phyloP scores from a whole-genome alignment of 1,140 invertebrate species.

The Cydia pomonella region DNA sequence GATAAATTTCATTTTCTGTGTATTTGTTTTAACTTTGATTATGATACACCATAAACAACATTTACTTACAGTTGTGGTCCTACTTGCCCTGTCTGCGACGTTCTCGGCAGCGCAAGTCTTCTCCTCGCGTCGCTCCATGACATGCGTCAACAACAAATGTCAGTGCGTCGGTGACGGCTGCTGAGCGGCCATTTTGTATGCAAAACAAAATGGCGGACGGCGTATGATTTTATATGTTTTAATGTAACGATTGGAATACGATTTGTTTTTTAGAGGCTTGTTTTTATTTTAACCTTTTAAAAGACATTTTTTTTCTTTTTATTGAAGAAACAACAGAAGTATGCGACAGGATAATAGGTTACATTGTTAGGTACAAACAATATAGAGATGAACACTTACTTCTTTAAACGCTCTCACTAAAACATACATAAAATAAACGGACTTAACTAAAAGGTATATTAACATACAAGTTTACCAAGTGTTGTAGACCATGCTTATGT shows the following conservation, averaged over 20 bases:
- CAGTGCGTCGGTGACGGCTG: slow-evolving; percentile 17
- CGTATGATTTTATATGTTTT: background rate
- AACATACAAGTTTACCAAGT: too few species aligned
- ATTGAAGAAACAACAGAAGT: too few species aligned
- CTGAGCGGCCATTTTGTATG: background rate
- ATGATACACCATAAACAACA: background rate
- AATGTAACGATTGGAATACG: background rate
- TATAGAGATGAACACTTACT: too few species aligned
- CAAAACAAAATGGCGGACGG: background rate
- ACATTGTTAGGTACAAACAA: too few species aligned
- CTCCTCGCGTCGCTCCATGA: slow-evolving; percentile 2
- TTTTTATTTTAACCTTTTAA: background rate
- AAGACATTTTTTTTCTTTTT: too few species aligned
- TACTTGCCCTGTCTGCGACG: background rate
- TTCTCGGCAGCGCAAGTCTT: background rate
- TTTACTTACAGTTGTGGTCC: background rate
- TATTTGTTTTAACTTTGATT: background rate
- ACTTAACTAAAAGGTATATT: too few species aligned
- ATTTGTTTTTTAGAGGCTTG: background rate
- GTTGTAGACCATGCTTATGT: too few species aligned
- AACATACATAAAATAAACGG: too few species aligned
- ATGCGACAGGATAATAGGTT: too few species aligned
- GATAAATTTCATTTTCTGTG: too few species aligned
- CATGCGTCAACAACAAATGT: slow-evolving; percentile 1
- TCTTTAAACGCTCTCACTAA: too few species aligned